Base-by-base conservation (phyloP, 2,888 invertebrate species). In the Terebella lapidaria region DNA sequence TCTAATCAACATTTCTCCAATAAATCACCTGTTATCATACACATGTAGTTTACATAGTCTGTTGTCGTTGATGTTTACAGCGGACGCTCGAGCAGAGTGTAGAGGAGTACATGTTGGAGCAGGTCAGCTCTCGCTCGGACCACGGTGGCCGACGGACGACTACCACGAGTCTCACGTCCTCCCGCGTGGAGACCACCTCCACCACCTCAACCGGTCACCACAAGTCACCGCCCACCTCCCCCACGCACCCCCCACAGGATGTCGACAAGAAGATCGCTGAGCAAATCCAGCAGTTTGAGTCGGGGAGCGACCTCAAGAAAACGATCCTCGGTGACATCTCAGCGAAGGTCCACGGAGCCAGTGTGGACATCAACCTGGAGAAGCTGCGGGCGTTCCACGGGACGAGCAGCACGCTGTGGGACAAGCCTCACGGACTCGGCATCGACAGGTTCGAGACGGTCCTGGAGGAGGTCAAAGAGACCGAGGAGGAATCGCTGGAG, bases 401-500 rank as follows among this genome's bases (percentile, higher is more conserved):
- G 26, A 28, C 53, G 5, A 35, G n/a, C n/a, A 28, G 53, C 10
- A 10, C 27, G 28, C 15, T 27, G 53, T 27, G 10, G 10, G 53
- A 53, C 29, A 25, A 27, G 15, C 53, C 53, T 10, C 26, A 28
- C 22, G 27, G 29, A 15, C 29, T 53, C 4, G 27, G 29, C 15
- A 28, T 53, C 10, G 29, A 53, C 26, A 22, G 5, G 46, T 46
- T 59, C 20, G 46, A 26, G 29, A 25, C 27, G 2, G 54, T 59
- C 15, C 51, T 62, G 27, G 64, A 62, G 29, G 56, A 58, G 20
- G 46, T 64, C 64, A 57, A 72, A 71, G 62, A 72, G 69, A 62
- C 69, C 63, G 61, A 68, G 57, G 54, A 72, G 71, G 22, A 73
- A 71, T 57, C 66, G 66, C 0, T 68, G 62, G 20, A 72, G 70